Base-by-base conservation (phyloP, 2,888 invertebrate genomes). In the Lepetodrilus schrolli region DNA sequence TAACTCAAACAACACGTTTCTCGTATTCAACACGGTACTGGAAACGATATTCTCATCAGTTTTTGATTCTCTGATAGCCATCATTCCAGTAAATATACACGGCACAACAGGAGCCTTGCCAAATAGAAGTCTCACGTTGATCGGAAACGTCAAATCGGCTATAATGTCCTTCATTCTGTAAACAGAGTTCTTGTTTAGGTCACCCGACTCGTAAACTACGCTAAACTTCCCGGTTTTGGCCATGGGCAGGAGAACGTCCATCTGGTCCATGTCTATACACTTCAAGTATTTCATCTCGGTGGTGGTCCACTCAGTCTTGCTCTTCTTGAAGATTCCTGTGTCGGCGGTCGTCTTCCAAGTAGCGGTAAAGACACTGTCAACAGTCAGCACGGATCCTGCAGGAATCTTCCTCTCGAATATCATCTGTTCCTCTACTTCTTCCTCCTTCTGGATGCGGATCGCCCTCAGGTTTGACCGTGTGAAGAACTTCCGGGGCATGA, bases 51-150 rank as follows among this genome's bases (percentile, higher is more conserved):
- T 73, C 26, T 86, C 84, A 23, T 80, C 77, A 17, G 74, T 73
- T 1, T 37, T 47, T 26, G 72, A 43, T 10, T 75, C 73, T 30
- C 83, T 81, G 21, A 87, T 50, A 5, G 77, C 77, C 49, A 87
- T 36, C 82, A 86, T 81, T 7, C 85, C 85, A 0, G 86, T 87
- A 58, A 87, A 87, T 37, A 86, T 86, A 51, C 84, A 85, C 1
- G 86, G 86, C 4, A 84, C 84, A 4, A 84, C 82, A 0, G 87
- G 87, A 0, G 85, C 82, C 72, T 86, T 87, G 5, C 87, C 87
- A 73, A 80, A 87, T 21, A 87, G 78, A 43, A 87, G 80, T 21
- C 86, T 74, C 5, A 85, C 86, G 74, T 83, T 86, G n/a, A 86
- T 21, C 10, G 87, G 86, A 37, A 86, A 76, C 1, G 80, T 70